Evolutionary conservation across 2,888 invertebrate species (phyloP), one percentile per base, ranked within the genome.

Genomic region (Brenthis daphne): DNA sequence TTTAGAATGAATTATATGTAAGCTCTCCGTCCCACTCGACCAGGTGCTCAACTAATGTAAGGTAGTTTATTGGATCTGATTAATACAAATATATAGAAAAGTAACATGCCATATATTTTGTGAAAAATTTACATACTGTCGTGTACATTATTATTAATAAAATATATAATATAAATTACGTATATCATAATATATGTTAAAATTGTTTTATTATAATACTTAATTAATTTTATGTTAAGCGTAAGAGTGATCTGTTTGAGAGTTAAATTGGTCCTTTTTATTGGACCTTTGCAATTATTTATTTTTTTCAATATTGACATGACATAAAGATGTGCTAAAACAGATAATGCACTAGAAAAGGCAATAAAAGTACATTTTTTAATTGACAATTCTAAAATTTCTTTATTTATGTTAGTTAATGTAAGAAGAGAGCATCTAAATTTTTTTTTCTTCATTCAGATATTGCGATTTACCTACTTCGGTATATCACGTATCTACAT

Each of bases 91-190:
- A 64, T 56, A 76, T 83, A 87, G 88, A 85, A 88, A 91, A 91
- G 84, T 92, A 92, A 92, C 91, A 91, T 91, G 90, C 88, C 90
- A 89, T 92, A 92, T 92, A 92, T 90, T 91, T 89, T 85, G 85
- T 87, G 57, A 65, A 61, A 85, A 87, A 83, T 85, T 83, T 87
- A 88, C 85, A 86, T 83, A 83, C 78, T 83, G 82, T 84, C 76
- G 82, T 85, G 82, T 85, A 84, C 83, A 83, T 82, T 83, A 82
- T 70, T 68, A 64, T 64, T 83, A 83, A 80, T 65, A 83, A 83
- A 81, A 79, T 80, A 82, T 71, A 77, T 65, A 72, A 55, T 79
- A 77, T 79, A 81, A 79, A 76, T 79, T 77, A 77, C 72, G 73
- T 75, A 76, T 75, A 66, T 75, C 73, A 74, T 78, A 79, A 64